A percentile compares a stretch with the other conserved stretches of the same genome.
phyloP scores from a whole-genome alignment of 2,113 vertebrate species.

The Mirounga angustirostris region DNA sequence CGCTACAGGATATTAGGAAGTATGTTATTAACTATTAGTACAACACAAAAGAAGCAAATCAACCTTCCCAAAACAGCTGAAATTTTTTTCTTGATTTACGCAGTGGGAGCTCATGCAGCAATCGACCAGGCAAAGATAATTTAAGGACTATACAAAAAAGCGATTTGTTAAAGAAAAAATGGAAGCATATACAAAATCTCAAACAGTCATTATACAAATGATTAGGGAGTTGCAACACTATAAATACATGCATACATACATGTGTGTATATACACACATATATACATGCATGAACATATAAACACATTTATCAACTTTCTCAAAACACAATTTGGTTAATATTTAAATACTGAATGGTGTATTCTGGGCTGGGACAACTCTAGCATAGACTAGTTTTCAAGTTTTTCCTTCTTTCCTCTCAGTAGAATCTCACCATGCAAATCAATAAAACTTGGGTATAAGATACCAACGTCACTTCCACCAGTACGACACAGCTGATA shows the following conservation, averaged over 20 bases:
- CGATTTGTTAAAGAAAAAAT: not conserved
- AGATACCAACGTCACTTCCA: not conserved
- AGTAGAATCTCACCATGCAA: not conserved
- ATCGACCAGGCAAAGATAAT: slow-evolving; percentile 33
- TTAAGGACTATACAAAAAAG: slow-evolving; percentile 21
- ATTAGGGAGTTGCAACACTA: not conserved
- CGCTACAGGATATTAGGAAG: slow-evolving; percentile 83
- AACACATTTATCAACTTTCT: slow-evolving; percentile 8
- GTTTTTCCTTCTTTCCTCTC: slow-evolving; percentile 35
- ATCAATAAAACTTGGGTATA: slow-evolving; percentile 22
- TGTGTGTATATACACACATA: not conserved
- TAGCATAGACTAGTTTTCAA: not conserved
- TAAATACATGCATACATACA: not conserved
- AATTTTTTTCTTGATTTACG: not conserved
- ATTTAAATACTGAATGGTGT: not conserved
- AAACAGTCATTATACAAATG: not conserved
- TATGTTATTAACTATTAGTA: slow-evolving; percentile 60
- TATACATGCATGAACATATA: not conserved
- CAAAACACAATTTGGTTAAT: slow-evolving; percentile 28
- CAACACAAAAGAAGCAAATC: not conserved
- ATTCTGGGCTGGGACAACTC: not conserved
- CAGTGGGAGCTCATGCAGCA: slow-evolving; percentile 49
- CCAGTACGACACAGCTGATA: not conserved
- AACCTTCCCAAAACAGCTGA: slow-evolving; percentile 9
- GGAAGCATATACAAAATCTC: not conserved